Percentiles rank a stretch among this genome's conserved stretches.
These are phyloP conservation scores for Sternotherus odoratus DNA, from an alignment of 2,797 vertebrate genomes.

Conservation along the genomic window DNA sequence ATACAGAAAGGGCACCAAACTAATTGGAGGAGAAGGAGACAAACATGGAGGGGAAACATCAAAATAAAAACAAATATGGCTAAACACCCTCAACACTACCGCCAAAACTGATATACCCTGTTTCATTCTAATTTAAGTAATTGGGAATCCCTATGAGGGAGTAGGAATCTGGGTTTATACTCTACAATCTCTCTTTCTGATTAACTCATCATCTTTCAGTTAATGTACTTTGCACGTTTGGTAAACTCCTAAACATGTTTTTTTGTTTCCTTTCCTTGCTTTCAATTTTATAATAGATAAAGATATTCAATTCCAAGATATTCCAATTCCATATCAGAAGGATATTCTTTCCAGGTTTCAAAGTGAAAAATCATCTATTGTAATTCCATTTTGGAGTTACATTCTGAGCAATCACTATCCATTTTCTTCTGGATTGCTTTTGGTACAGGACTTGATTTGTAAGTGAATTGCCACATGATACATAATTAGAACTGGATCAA, in stretches of 20 bases:
- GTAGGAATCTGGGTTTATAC: neutral
- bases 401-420: neutral
- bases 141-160: neutral
- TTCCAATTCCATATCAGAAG: neutral
- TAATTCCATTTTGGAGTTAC: neutral
- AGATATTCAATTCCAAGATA: neutral
- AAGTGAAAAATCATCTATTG: neutral
- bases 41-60: no score
- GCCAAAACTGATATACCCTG: neutral
- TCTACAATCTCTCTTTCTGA: neutral
- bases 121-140: neutral
- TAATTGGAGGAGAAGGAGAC: no score
- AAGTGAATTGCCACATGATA: neutral
- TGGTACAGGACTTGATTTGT: neutral
- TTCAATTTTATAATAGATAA: neutral
- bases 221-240: neutral
- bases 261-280: neutral
- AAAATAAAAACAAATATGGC: no score
- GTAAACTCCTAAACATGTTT: neutral
- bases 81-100: neutral
- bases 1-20: no score
- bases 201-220: neutral
- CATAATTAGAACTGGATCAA: conserved; percentile 25
- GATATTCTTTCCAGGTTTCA: neutral
- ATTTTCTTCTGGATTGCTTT: neutral